phyloP scores from a whole-genome alignment of 2,888 invertebrate species.

The Aplocera efformata region DNA sequence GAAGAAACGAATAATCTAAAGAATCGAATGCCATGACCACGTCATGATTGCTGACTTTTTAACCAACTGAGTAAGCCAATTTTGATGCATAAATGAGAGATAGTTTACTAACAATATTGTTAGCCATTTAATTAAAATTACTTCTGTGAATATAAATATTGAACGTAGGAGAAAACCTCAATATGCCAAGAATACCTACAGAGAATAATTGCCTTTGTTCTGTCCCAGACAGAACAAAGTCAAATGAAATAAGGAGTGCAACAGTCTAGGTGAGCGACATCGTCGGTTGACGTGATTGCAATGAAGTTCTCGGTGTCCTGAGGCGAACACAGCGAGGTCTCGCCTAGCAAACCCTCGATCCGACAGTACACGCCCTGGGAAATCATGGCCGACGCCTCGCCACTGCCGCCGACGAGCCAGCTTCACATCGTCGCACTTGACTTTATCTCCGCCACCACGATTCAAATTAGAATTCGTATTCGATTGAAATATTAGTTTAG shows the following conservation, averaged over 20 bases:
- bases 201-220: no score
- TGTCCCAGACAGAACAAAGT: background rate
- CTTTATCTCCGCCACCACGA: conserved; percentile 18
- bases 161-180: no score
- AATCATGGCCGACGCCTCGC: conserved; percentile 59
- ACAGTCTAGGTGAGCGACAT: conserved; percentile 13
- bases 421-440: conserved; percentile 21
- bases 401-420: conserved; percentile 19
- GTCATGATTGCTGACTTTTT: no score
- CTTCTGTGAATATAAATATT: no score
- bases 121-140: no score
- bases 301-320: conserved; percentile 35
- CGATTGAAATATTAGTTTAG: background rate
- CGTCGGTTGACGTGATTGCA: conserved; percentile 45
- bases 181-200: no score
- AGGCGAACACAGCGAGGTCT: conserved; percentile 34
- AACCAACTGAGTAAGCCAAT: no score
- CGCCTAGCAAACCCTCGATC: conserved; percentile 41
- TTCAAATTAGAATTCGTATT: background rate
- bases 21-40: no score
- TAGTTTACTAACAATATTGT: no score
- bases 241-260: conserved; percentile 7
- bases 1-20: no score
- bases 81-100: no score
- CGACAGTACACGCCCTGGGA: conserved; percentile 64